Evolutionary conservation across 2,797 vertebrate species (phyloP).

Genomic region (Podargus strigoides): DNA sequence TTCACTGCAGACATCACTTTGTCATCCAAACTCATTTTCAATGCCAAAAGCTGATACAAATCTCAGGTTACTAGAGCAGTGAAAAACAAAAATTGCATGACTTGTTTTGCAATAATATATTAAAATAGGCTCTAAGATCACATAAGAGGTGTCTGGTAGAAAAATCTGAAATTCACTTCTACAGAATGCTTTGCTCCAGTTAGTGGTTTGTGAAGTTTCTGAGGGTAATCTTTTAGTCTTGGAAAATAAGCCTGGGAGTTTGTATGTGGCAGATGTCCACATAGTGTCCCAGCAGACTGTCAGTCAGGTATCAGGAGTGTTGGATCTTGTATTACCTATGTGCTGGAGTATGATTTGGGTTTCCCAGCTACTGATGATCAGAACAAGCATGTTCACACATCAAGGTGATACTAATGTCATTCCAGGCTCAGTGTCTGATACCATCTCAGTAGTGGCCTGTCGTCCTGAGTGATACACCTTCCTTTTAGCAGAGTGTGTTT

Average conservation of each 20-base stretch:
- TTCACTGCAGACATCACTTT: constrained; percentile 28
- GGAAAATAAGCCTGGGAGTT: not conserved
- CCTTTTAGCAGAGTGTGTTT: not conserved
- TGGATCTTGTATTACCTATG: not conserved
- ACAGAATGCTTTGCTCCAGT: not conserved
- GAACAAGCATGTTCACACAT: not conserved
- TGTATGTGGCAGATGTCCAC: not conserved
- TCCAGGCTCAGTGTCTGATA: not conserved
- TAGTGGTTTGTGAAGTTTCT: not conserved
- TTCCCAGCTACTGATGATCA: not conserved
- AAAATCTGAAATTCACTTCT: not conserved
- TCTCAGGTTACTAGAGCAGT: not conserved
- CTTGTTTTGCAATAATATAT: not conserved
- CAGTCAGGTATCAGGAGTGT: not conserved
- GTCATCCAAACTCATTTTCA: constrained; percentile 22
- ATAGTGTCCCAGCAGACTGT: not conserved
- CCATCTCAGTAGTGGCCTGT: not conserved
- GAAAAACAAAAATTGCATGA: not conserved
- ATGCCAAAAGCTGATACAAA: constrained; percentile 34
- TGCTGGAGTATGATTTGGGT: not conserved
- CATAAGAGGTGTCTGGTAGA: not conserved
- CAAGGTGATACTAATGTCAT: not conserved
- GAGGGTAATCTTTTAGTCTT: not conserved
- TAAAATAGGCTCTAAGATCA: not conserved
- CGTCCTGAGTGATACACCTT: not conserved